phyloP scores from a whole-genome alignment of 2,888 invertebrate genomes.

The Cybosia mesomella region DNA sequence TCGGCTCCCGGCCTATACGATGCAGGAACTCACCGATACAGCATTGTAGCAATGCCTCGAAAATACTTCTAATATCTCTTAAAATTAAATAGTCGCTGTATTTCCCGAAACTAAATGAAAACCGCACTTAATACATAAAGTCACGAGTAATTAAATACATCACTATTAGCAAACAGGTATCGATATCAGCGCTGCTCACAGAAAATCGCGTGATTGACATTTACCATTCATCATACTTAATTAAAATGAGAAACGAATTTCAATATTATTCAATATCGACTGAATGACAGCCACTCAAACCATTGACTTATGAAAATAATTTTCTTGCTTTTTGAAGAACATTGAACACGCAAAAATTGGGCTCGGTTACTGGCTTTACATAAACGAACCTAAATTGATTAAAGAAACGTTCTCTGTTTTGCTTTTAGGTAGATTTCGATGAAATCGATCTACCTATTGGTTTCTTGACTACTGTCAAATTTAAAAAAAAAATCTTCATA shows the following conservation, averaged over 20 bases:
- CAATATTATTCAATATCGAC: slow-evolving; percentile 57
- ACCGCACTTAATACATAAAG: neutral
- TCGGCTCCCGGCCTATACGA: no score
- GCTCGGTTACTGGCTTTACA: slow-evolving; percentile 17
- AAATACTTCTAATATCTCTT: no score
- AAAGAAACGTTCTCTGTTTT: slow-evolving; percentile 4
- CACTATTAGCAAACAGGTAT: slow-evolving; percentile 48
- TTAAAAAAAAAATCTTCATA: no score
- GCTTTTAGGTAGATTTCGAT: no score
- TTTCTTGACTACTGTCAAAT: no score
- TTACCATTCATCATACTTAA: slow-evolving; percentile 70
- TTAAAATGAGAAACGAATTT: slow-evolving; percentile 65
- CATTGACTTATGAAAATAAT: slow-evolving; percentile 50
- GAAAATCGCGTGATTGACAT: slow-evolving; percentile 64
- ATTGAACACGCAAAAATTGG: slow-evolving; percentile 44
- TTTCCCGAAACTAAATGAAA: neutral
- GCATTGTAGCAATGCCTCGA: no score
- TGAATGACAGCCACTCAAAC: slow-evolving; percentile 55
- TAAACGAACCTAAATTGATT: slow-evolving; percentile 15
- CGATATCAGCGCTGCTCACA: slow-evolving; percentile 45
- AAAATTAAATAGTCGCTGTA: neutral
- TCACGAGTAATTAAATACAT: slow-evolving; percentile 21
- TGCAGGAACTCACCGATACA: no score
- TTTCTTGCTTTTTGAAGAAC: slow-evolving; percentile 49
- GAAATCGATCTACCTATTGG: no score